A percentile compares a stretch with the other conserved stretches of the same genome.
phyloP scores from a whole-genome alignment of 1,140 invertebrate species.

The Akabosia matsudoensis region DNA sequence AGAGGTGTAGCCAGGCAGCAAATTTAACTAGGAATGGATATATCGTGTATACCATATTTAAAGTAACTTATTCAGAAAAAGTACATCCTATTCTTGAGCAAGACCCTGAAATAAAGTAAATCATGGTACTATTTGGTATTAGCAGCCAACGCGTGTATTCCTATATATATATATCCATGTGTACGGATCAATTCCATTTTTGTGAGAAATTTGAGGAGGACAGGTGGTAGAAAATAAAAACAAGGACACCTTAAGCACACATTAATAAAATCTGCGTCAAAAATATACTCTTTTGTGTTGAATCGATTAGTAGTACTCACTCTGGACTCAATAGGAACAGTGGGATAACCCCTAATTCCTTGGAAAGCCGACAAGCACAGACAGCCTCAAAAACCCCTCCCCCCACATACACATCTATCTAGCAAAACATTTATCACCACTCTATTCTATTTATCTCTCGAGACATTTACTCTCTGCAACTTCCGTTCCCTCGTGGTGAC shows the following conservation, averaged over 20 bases:
- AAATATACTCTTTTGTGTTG: not conserved
- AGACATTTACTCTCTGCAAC: not conserved
- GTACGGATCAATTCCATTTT: not conserved
- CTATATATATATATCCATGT: too few relatives aligned
- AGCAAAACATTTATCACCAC: too few relatives aligned
- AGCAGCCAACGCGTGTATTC: too few relatives aligned
- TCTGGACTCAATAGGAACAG: not conserved
- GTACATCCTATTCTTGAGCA: not conserved
- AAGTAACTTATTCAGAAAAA: not conserved
- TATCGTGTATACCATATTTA: not conserved
- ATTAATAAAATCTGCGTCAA: not conserved
- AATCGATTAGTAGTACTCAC: not conserved
- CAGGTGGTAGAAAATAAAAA: not conserved
- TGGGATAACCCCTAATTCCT: too few relatives aligned
- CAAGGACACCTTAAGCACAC: not conserved
- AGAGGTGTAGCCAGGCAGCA: too few relatives aligned
- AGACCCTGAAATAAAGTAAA: slow-evolving; percentile 4
- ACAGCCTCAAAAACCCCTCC: not conserved
- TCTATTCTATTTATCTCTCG: not conserved
- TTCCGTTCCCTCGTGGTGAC: slow-evolving; percentile 2
- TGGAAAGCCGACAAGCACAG: not conserved
- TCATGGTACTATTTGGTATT: slow-evolving; percentile 1
- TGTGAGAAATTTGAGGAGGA: slow-evolving; percentile 6
- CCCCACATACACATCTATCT: too few relatives aligned
- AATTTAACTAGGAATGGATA: too few relatives aligned